Percentiles rank a stretch among this genome's conserved stretches.
Evolutionary conservation across 2,888 invertebrate species (phyloP).

Genomic region (Ophion costatus): DNA sequence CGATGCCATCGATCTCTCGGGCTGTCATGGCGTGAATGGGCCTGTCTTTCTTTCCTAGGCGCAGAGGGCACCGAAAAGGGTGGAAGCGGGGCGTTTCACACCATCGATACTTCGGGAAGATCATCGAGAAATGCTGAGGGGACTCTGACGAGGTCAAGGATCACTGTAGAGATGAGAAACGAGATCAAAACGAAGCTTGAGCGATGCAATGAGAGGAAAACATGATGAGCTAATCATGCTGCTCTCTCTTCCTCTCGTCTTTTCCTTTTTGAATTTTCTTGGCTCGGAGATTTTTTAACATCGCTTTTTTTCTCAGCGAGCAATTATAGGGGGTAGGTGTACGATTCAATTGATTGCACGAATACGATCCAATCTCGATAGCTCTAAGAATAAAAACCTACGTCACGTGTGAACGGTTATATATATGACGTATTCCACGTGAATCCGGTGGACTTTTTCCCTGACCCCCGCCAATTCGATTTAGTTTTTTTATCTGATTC

Average conservation of each 20-base stretch:
- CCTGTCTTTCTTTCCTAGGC: neutral
- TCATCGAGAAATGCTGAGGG: constrained; percentile 56
- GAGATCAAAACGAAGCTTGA: constrained; percentile 18
- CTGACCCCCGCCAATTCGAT: too few relatives aligned
- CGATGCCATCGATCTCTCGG: constrained; percentile 4
- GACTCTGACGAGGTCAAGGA: constrained; percentile 29
- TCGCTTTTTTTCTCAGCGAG: constrained; percentile 3
- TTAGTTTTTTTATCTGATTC: too few relatives aligned
- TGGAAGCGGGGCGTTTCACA: constrained; percentile 7
- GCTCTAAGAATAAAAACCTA: too few relatives aligned
- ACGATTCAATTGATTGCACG: constrained; percentile 56
- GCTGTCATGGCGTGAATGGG: neutral
- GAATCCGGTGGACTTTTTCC: too few relatives aligned
- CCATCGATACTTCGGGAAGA: constrained; percentile 22
- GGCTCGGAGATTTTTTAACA: neutral
- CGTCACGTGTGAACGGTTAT: too few relatives aligned
- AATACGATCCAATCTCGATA: constrained; percentile 45
- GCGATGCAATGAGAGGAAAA: constrained; percentile 18
- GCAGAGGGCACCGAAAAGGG: neutral
- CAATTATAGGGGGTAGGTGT: constrained; percentile 53
- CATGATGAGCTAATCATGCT: constrained; percentile 9
- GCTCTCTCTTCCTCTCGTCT: neutral
- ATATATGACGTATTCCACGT: too few relatives aligned
- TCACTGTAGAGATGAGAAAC: constrained; percentile 8
- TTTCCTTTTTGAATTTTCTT: neutral